These are phyloP conservation scores for Neocrepidodera transversa DNA, from an alignment of 2,888 invertebrate genomes.

Conservation along the genomic window DNA sequence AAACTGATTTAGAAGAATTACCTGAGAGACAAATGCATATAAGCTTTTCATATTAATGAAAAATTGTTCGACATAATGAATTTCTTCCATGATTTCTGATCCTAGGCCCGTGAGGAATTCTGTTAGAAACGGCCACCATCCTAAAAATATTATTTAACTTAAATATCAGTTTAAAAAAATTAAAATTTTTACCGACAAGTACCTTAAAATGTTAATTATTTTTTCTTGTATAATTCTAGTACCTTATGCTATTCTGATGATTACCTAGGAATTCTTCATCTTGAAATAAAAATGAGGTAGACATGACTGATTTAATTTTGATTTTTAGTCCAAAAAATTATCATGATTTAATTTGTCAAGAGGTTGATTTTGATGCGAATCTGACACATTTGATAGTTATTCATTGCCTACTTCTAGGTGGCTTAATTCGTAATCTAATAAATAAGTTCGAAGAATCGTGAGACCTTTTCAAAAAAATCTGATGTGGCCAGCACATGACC, in stretches of 20 bases:
- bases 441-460: no score
- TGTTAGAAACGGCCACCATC: slow-evolving; percentile 39
- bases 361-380: no score
- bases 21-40: slow-evolving; percentile 56
- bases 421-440: no score
- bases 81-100: slow-evolving; percentile 47
- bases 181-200: no score
- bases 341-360: neutral
- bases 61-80: slow-evolving; percentile 54
- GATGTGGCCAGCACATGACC: no score
- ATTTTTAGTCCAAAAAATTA: neutral
- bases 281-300: slow-evolving; percentile 29
- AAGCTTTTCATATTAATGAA: slow-evolving; percentile 54
- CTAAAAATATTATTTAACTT: slow-evolving; percentile 29
- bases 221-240: neutral
- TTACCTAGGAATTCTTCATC: slow-evolving; percentile 31
- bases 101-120: slow-evolving; percentile 35
- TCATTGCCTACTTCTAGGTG: no score
- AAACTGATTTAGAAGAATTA: no score
- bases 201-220: no score
- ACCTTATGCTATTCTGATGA: slow-evolving; percentile 32
- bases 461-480: no score
- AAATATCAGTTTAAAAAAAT: no score
- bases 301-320: slow-evolving; percentile 44
- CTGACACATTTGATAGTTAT: no score